These are phyloP conservation scores for Elysia crispata DNA, from an alignment of 2,888 invertebrate genomes.

Conservation along the genomic window DNA sequence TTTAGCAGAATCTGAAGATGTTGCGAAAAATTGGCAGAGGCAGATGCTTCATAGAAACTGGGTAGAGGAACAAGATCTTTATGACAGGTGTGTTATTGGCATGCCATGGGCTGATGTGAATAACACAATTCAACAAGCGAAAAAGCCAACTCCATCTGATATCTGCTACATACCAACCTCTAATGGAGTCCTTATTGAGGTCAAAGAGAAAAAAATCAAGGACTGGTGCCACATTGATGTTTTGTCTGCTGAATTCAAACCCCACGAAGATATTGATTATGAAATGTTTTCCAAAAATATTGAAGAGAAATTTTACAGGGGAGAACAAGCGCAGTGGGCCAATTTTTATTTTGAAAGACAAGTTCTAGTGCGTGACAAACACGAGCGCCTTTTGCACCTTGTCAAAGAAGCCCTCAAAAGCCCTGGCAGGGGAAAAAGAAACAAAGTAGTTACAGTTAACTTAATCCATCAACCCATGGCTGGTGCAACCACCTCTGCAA, in stretches of 20 bases:
- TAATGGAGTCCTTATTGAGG: conserved; percentile 54
- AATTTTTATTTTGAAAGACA: conserved; percentile 63
- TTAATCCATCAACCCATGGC: conserved; percentile 67
- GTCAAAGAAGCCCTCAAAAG: conserved; percentile 49
- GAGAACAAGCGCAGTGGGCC: conserved; percentile 64
- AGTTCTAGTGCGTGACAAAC: conserved; percentile 55
- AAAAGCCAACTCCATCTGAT: conserved; percentile 48
- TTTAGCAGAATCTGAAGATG: conserved; percentile 56
- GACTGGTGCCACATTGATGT: conserved; percentile 60
- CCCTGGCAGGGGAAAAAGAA: conserved; percentile 49
- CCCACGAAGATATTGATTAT: conserved; percentile 13
- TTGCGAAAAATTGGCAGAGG: conserved; percentile 53
- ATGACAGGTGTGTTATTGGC: conserved; percentile 57
- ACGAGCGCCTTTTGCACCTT: conserved; percentile 45
- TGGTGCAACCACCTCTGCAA: conserved; percentile 66
- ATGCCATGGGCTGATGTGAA: conserved; percentile 64
- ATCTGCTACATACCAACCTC: conserved; percentile 60
- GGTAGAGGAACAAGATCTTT: conserved; percentile 50
- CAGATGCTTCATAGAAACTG: conserved; percentile 53
- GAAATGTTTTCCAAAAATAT: conserved; percentile 59
- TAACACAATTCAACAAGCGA: conserved; percentile 24
- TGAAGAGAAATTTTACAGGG: conserved; percentile 59
- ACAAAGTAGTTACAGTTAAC: conserved; percentile 55
- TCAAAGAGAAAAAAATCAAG: conserved; percentile 57
- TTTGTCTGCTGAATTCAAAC: conserved; percentile 53